These are phyloP conservation scores for Anseranas semipalmata DNA, from an alignment of 2,113 vertebrate genomes.

Conservation along the genomic window DNA sequence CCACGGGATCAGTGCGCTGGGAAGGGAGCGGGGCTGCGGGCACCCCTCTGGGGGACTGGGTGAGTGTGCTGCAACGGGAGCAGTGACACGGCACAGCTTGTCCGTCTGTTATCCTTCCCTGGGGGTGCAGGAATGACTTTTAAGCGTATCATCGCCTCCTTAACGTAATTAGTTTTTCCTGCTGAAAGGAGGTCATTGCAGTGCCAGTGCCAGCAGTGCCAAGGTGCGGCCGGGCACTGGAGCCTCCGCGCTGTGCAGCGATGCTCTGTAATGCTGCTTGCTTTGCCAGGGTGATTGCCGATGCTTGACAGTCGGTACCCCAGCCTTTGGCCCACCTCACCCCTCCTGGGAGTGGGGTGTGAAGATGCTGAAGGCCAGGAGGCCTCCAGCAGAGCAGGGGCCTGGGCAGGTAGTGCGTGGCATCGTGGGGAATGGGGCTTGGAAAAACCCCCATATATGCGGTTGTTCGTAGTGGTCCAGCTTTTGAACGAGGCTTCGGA, in stretches of 20 bases:
- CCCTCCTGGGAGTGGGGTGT: neutral
- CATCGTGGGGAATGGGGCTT: accelerated
- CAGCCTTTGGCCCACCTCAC: neutral
- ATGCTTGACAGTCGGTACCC: neutral
- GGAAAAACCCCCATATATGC: neutral
- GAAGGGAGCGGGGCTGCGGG: neutral
- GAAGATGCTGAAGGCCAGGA: neutral
- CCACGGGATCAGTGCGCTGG: neutral
- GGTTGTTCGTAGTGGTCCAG: neutral
- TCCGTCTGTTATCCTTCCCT: neutral
- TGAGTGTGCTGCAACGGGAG: neutral
- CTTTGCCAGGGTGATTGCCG: neutral
- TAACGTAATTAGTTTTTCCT: neutral
- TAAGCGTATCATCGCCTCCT: neutral
- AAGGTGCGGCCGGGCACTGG: neutral
- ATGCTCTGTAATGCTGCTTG: neutral
- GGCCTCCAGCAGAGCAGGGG: neutral
- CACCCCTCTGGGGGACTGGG: accelerated
- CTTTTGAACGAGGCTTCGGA: neutral
- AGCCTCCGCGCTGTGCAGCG: neutral
- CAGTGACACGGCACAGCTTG: neutral
- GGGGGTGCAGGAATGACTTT: neutral
- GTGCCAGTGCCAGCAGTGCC: neutral
- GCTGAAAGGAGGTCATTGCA: neutral
- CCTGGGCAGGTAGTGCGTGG: neutral